Evolutionary conservation across 35 echinoderm and acorn worm species (phyloP).

Genomic region (Strongylocentrotus purpuratus): DNA sequence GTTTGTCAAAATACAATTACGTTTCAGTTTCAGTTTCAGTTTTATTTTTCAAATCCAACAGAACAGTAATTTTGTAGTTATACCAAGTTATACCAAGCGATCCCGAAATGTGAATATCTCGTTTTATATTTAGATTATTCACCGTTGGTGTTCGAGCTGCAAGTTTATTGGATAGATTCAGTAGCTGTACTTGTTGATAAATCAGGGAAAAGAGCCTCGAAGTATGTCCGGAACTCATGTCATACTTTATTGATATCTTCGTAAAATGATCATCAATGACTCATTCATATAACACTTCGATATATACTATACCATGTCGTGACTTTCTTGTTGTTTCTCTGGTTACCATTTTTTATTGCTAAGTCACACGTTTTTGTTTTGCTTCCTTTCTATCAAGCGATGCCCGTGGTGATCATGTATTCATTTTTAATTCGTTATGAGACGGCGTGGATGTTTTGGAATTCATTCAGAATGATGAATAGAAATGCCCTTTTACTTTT

Average conservation of each 20-base stretch:
- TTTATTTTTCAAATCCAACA: no score
- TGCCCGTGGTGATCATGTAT: neutral
- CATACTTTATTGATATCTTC: neutral
- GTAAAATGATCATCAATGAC: neutral
- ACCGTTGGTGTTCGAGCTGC: no score
- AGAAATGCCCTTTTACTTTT: neutral
- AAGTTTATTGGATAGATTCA: no score
- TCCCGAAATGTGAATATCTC: no score
- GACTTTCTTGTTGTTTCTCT: neutral
- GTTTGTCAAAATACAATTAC: neutral
- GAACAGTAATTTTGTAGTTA: no score
- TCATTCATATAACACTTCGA: neutral
- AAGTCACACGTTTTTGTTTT: neutral
- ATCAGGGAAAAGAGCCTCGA: no score
- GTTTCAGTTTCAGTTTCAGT: no score
- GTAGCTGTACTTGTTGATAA: no score
- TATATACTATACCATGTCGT: neutral
- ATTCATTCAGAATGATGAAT: neutral
- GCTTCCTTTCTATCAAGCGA: neutral
- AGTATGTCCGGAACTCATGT: neutral
- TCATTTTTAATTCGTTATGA: neutral
- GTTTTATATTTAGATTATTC: no score
- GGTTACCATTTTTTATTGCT: neutral
- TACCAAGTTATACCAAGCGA: no score
- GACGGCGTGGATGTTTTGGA: neutral